Conservation (phyloP, 2,797 vertebrate species). For the Bovichtus diacanthus region DNA sequence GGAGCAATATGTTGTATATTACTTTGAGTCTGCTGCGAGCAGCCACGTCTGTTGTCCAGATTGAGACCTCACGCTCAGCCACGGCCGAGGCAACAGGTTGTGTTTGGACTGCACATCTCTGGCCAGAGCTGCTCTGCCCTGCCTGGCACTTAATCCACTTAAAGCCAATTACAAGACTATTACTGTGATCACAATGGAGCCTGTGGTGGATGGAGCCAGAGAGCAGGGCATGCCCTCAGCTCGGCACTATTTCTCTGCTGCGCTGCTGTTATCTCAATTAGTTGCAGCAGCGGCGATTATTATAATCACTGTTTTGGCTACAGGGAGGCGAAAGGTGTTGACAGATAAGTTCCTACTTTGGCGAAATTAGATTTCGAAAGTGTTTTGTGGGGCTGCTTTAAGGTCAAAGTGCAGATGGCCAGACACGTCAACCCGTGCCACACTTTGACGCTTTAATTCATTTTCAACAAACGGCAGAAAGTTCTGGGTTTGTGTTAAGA, state of each 20-base stretch:
- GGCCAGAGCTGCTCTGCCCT: constrained; percentile 54
- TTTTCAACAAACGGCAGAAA: constrained; percentile 36
- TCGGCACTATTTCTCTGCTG: constrained; percentile 17
- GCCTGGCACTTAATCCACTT: constrained; percentile 79
- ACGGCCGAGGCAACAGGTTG: constrained; percentile 54
- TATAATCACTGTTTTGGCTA: constrained; percentile 74
- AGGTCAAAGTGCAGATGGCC: constrained; percentile 58
- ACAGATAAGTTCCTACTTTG: constrained; percentile 70
- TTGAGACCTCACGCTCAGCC: constrained; percentile 62
- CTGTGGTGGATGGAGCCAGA: constrained; percentile 32
- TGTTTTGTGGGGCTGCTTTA: constrained; percentile 53
- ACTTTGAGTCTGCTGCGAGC: background rate
- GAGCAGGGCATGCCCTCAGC: constrained; percentile 39
- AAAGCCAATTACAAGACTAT: constrained; percentile 85
- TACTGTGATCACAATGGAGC: constrained; percentile 76
- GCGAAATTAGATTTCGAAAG: constrained; percentile 57
- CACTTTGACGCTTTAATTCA: constrained; percentile 47
- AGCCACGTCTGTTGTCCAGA: constrained; percentile 69
- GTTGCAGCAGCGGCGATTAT: constrained; percentile 53
- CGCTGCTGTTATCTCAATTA: constrained; percentile 62
- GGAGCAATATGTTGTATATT: background rate
- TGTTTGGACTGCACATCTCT: constrained; percentile 53
- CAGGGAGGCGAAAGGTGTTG: constrained; percentile 59
- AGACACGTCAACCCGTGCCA: constrained; percentile 36
- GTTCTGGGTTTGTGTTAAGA: background rate